phyloP scores from a whole-genome alignment of 92 coral and sea anemone species.

The Porites rus region DNA sequence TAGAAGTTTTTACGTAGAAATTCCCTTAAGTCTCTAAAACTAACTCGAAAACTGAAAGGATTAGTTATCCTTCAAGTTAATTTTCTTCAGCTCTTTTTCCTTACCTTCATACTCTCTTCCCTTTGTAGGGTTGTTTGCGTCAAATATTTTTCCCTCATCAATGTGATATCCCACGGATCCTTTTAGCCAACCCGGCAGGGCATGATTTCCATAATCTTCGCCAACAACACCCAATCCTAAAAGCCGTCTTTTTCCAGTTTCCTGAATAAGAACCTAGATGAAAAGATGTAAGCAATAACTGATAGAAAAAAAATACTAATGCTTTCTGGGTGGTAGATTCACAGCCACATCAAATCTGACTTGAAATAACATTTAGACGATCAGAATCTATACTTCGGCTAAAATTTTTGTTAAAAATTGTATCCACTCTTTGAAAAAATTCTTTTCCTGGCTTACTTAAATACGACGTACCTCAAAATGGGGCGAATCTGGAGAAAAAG shows the following conservation, averaged over 20 bases:
- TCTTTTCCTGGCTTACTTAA: neutral
- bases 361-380: too few species aligned
- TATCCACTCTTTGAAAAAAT: neutral
- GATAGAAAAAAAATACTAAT: too few species aligned
- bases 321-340: neutral
- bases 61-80: too few species aligned
- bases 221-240: neutral
- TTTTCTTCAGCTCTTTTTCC: neutral
- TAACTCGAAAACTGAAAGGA: too few species aligned
- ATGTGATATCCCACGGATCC: conserved; percentile 30
- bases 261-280: conserved; percentile 9
- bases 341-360: neutral
- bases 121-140: neutral
- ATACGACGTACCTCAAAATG: conserved; percentile 20
- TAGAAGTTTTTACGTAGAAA: too few species aligned
- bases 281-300: neutral
- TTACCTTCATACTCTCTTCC: neutral
- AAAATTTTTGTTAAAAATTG: too few species aligned
- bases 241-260: conserved; percentile 11
- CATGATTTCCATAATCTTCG: neutral
- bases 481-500: conserved; percentile 15
- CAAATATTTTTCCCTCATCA: conserved; percentile 32
- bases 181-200: conserved; percentile 4
- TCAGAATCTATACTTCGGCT: too few species aligned
- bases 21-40: too few species aligned